A percentile compares a stretch with the other conserved stretches of the same genome.
phyloP scores from a whole-genome alignment of 2,797 vertebrate genomes.

The Paramormyrops hopkinsi region DNA sequence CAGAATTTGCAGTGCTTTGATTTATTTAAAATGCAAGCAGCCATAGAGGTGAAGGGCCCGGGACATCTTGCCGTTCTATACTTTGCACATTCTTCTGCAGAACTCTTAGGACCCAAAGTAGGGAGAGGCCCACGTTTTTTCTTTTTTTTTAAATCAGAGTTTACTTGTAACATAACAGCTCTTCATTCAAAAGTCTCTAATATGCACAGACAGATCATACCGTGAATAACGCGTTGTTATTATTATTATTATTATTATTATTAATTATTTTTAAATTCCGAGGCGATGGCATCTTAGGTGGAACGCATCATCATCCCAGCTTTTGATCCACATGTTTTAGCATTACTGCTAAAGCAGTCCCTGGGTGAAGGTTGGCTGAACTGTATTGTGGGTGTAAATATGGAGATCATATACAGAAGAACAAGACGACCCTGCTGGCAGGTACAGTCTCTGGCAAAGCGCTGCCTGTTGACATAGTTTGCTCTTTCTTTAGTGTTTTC shows the following conservation, averaged over 20 bases:
- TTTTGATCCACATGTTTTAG: conserved; percentile 9
- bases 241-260: not conserved
- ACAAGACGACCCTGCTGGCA: conserved; percentile 26
- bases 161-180: conserved; percentile 2
- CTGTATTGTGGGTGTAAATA: conserved; percentile 36
- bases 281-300: not conserved
- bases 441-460: conserved; percentile 33
- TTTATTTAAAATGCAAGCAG: not conserved
- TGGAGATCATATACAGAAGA: conserved; percentile 32
- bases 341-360: conserved; percentile 21
- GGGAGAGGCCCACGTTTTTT: not conserved
- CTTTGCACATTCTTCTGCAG: not conserved
- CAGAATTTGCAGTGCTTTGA: not conserved
- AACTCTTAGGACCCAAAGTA: not conserved
- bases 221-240: not conserved
- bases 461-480: conserved; percentile 30
- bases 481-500: conserved; percentile 17
- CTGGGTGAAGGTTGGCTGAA: conserved; percentile 19
- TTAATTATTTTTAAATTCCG: not conserved
- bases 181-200: not conserved
- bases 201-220: not conserved
- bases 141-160: not conserved
- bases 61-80: not conserved
- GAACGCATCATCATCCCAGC: not conserved
- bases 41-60: not conserved